Evolutionary conservation across 2,888 invertebrate genomes (phyloP), one percentile per base, ranked within the genome.

Genomic region (Neuroscelio doddi): DNA sequence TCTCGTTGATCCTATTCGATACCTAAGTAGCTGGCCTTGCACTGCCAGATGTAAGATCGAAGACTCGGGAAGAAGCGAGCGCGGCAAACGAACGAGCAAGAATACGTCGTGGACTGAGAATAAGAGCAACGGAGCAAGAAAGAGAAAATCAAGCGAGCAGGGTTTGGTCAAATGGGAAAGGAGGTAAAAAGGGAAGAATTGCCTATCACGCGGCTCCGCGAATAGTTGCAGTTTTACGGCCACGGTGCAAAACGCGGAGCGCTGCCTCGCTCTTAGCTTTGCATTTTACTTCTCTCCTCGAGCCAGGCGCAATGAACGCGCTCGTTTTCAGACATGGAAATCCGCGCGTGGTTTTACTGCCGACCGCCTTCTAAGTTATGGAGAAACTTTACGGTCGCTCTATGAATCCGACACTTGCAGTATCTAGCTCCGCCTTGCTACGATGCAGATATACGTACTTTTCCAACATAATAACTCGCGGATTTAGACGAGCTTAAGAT

Each of bases 241-340:
- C 57, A 27, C 38, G 52, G 47, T 32, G 41, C 45, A 56, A 24
- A 29, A 30, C 46, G 36, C 38, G 29, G 41, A 9, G 34, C 53
- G 61, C 59, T 53, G 62, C 58, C 52, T 67, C 59, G 51, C 61
- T 61, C 50, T 50, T 26, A 46, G 24, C 49, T 30, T 49, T 36
- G 58, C 52, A 45, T 68, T 70, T 68, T 65, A 68, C 61, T 58
- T 50, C 51, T 36, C 24, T 34, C 32, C 27, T 4, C 46, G 52
- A 61, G 46, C 64, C 51, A 58, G 46, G 64, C 59, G 52, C 51
- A 49, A 55, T 56, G 70, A 46, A 68, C 58, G 64, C 73, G 72
- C 74, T 76, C 75, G 77, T 79, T 79, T 78, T 69, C 75, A 73
- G 58, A 72, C 68, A 77, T 79, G 79, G 73, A 81, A 80, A 80